Base-by-base conservation (phyloP, 1,140 invertebrate species). In the Drosophila sechellia region DNA sequence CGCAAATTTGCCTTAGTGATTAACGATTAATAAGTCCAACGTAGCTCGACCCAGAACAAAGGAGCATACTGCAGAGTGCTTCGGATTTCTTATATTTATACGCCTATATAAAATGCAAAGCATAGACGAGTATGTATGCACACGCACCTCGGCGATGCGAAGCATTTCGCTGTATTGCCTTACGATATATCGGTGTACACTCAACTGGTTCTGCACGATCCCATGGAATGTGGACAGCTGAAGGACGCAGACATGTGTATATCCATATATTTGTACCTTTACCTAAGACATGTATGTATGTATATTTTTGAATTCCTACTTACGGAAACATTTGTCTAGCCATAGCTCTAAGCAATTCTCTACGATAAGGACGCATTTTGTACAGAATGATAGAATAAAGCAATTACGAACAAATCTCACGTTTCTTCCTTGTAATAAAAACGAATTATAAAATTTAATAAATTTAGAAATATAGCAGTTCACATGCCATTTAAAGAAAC, bases 251-350 rank as follows among this genome's bases (percentile, higher is more conserved):
- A 55, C 42, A 50, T 17, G 68, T 77, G 76, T 81, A 59, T 54
- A 76, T 64, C 55, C 56, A 55, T 71, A 85, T 74, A 71, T 79
- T 70, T 81, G 74, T 86, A 85, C 61, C 64, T 79, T 72, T 72
- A 79, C 63, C 63, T 56, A 52, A 61, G 60, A 45, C 61, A 78
- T 78, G 76, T 80, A 76, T 85, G 83, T 85, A 81, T 75, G 64
- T 83, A 83, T 81, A 79, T 79, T 89, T 84, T 87, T 89, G 85
- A 87, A 87, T 83, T 87, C 84, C 83, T 83, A 76, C 61, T 87
- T 83, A 81, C 77, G 84, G 84, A 87, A 89, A 79, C 84, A 84
- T 84, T 89, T 87, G 84, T 87, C 84, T 87, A 87, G 84, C 84
- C 84, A 87, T 87, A 89, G 72, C 58, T 31, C 4, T 75, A 75